Evolutionary conservation across 2,888 invertebrate genomes (phyloP).

Genomic region (Scaptodrosophila latifasciaeformis): DNA sequence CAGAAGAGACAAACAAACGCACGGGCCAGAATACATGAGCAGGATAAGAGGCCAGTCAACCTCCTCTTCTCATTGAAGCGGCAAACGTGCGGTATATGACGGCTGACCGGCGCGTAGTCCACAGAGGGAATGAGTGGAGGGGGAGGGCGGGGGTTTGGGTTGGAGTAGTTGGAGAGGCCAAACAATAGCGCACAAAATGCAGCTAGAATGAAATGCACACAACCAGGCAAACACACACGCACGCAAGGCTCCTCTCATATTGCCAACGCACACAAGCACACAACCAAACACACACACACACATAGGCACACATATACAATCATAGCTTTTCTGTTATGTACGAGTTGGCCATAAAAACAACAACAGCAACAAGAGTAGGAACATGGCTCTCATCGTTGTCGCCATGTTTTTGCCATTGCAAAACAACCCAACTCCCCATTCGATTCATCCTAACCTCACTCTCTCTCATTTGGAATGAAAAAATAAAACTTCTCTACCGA

Average conservation of each 20-base stretch:
- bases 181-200: slow-evolving; percentile 42
- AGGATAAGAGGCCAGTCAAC: background rate
- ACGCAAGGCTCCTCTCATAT: slow-evolving; percentile 7
- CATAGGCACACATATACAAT: background rate
- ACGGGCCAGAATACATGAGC: slow-evolving; percentile 29
- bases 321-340: slow-evolving; percentile 46
- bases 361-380: slow-evolving; percentile 3
- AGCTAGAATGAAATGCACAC: slow-evolving; percentile 44
- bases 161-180: too few relatives aligned
- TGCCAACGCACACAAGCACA: too few relatives aligned
- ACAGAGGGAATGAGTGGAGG: slow-evolving; percentile 9
- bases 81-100: background rate
- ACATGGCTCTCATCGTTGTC: slow-evolving; percentile 2
- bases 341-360: slow-evolving; percentile 30
- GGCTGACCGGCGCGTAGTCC: background rate
- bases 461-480: too few relatives aligned
- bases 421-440: slow-evolving; percentile 16
- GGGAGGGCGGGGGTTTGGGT: too few relatives aligned
- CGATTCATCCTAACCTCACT: background rate
- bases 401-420: slow-evolving; percentile 57
- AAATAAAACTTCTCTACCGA: too few relatives aligned
- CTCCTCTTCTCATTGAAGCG: background rate
- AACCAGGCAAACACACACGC: slow-evolving; percentile 11
- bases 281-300: slow-evolving; percentile 6
- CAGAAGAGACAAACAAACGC: slow-evolving; percentile 44